These are phyloP conservation scores for Barnardius zonarius DNA, from an alignment of 2,113 vertebrate species.

Conservation along the genomic window DNA sequence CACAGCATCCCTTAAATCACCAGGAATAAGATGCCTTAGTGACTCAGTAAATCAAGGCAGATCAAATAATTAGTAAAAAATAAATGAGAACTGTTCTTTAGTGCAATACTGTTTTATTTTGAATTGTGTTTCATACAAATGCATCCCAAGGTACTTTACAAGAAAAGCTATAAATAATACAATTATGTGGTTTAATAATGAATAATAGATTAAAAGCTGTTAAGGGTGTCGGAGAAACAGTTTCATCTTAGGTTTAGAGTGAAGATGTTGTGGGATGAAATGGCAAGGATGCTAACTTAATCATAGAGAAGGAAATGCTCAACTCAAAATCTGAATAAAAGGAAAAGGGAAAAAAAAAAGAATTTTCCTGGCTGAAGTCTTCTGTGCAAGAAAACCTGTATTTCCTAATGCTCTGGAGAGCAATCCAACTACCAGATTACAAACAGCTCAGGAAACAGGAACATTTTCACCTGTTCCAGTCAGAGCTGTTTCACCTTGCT, in stretches of 20 bases:
- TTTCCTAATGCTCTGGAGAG: neutral
- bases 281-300: neutral
- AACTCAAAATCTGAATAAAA: neutral
- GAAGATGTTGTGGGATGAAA: neutral
- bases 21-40: slow-evolving; percentile 34
- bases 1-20: slow-evolving; percentile 51
- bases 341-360: neutral
- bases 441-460: neutral
- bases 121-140: slow-evolving; percentile 23
- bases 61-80: slow-evolving; percentile 64
- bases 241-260: neutral
- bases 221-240: neutral
- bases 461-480: neutral
- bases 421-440: neutral
- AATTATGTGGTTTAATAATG: slow-evolving; percentile 45
- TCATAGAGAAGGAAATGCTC: neutral
- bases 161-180: slow-evolving; percentile 51
- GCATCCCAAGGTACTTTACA: neutral
- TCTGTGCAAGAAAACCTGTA: neutral
- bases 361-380: neutral
- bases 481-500: neutral
- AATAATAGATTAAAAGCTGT: slow-evolving; percentile 54
- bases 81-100: slow-evolving; percentile 53
- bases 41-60: slow-evolving; percentile 51
- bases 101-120: slow-evolving; percentile 31